A percentile compares a stretch with the other conserved stretches of the same genome.
These are phyloP conservation scores for Misgurnus anguillicaudatus DNA, from an alignment of 2,113 vertebrate genomes.

Conservation along the genomic window DNA sequence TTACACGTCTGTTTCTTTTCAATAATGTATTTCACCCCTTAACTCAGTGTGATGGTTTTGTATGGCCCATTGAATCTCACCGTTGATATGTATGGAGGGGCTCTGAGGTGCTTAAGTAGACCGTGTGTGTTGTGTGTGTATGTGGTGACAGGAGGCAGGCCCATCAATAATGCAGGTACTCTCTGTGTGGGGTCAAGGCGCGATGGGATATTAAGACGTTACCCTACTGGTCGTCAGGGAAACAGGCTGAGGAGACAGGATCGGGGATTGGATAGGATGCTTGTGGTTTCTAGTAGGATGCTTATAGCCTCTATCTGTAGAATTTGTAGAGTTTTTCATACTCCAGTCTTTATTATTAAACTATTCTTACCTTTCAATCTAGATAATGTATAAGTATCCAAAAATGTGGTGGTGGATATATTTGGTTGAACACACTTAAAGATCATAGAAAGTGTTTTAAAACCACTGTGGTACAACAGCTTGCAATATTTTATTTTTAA, in stretches of 20 bases:
- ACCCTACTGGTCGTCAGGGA: slow-evolving; percentile 38
- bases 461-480: not conserved
- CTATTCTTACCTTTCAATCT: slow-evolving; percentile 9
- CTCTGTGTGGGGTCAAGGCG: slow-evolving; percentile 41
- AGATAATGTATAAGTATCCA: not conserved
- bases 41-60: slow-evolving; percentile 62
- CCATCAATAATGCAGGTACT: slow-evolving; percentile 57
- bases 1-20: slow-evolving; percentile 45
- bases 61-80: slow-evolving; percentile 58
- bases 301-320: not conserved
- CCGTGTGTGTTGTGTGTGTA: slow-evolving; percentile 36
- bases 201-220: slow-evolving; percentile 51
- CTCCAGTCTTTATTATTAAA: slow-evolving; percentile 14
- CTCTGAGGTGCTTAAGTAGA: slow-evolving; percentile 29
- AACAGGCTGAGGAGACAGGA: slow-evolving; percentile 21
- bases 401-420: not conserved
- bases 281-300: not conserved
- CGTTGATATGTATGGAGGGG: slow-evolving; percentile 62
- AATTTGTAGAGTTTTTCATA: not conserved
- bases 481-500: no score
- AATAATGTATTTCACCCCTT: slow-evolving; percentile 69
- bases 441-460: not conserved
- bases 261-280: not conserved
- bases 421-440: not conserved
- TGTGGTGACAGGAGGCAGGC: slow-evolving; percentile 50